Evolutionary conservation across 1,140 invertebrate species (phyloP), one percentile per base, ranked within the genome.

Genomic region (Anagrus nilaparvatae): DNA sequence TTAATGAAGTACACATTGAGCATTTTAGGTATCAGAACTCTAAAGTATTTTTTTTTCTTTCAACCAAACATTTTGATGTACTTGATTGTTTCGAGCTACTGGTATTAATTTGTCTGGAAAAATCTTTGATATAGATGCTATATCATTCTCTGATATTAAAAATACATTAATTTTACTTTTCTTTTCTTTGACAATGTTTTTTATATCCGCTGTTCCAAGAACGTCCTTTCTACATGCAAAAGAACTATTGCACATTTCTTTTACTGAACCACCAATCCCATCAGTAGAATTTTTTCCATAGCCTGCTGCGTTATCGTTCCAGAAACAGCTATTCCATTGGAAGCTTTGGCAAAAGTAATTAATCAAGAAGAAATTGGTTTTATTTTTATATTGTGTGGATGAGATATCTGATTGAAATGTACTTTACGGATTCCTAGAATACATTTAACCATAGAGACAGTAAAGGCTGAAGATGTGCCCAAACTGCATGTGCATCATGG

Each of bases 271-370:
- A 8, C 65, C 68, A 40, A 69, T 50, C 23, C 64, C 65, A 60
- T 69, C 61, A 28, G 63, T 57, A 12, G 55, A 53, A 4, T 65
- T 66, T 51, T 70, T 71, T 9, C 66, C 67, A 56, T 71, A 63
- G 5, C 62, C 62, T 25, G 61, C 50, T 54, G 65, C 62, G 21
- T 45, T 53, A 50, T 58, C 70, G 46, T 64, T 66, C 63, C 62
- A 71, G 4, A 56, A n/a, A n/a, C n/a, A n/a, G n/a, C n/a, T n/a
- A n/a, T n/a, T n/a, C n/a, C n/a, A n/a, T n/a, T n/a, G n/a, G n/a
- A n/a, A n/a, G n/a, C n/a, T n/a, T n/a, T n/a, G n/a, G n/a, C n/a
- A n/a, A n/a, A n/a, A n/a, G n/a, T n/a, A n/a, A n/a, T n/a, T n/a
- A 30, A 30, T n/a, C 4, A 37, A 16, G n/a, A 25, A 37, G 17